Conservation (phyloP, 35 echinoderm and acorn worm genomes). For the Nesometra sesokonis region DNA sequence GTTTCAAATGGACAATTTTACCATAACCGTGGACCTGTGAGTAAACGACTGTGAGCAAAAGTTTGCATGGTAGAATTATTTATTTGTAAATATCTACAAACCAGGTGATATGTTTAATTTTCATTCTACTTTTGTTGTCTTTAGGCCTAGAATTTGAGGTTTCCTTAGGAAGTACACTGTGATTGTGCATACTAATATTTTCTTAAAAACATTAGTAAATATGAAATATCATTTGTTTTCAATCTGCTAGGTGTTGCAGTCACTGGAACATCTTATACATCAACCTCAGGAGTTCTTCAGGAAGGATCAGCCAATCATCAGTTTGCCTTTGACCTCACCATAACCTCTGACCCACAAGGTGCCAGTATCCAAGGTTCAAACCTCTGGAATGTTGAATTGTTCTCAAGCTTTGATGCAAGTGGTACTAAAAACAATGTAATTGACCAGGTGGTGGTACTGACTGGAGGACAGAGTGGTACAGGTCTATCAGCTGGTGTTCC, state of each 20-base stretch:
- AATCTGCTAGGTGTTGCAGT: conserved; percentile 51
- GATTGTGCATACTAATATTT: too few relatives aligned
- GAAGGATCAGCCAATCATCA: conserved; percentile 21
- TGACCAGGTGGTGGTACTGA: not conserved
- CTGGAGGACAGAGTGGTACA: not conserved
- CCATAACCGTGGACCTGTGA: too few relatives aligned
- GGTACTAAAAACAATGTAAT: conserved; percentile 16
- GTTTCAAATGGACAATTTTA: too few relatives aligned
- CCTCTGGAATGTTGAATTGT: conserved; percentile 65
- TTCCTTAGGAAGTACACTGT: too few relatives aligned
- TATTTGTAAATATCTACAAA: too few relatives aligned
- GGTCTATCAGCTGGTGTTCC: conserved; percentile 8
- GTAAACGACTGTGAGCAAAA: too few relatives aligned
- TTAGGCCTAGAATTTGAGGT: too few relatives aligned
- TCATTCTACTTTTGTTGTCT: too few relatives aligned
- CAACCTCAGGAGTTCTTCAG: conserved; percentile 11
- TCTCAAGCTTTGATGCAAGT: conserved; percentile 33
- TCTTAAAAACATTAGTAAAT: too few relatives aligned
- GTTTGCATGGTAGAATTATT: too few relatives aligned
- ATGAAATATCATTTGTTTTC: not conserved
- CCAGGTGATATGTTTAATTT: too few relatives aligned
- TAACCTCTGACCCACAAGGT: conserved; percentile 30
- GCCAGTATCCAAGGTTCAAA: conserved; percentile 34
- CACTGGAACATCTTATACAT: conserved; percentile 4
- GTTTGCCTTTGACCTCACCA: conserved; percentile 49